Evolutionary conservation across 2,888 invertebrate species (phyloP).

Genomic region (Hirtodrosophila confusa): DNA sequence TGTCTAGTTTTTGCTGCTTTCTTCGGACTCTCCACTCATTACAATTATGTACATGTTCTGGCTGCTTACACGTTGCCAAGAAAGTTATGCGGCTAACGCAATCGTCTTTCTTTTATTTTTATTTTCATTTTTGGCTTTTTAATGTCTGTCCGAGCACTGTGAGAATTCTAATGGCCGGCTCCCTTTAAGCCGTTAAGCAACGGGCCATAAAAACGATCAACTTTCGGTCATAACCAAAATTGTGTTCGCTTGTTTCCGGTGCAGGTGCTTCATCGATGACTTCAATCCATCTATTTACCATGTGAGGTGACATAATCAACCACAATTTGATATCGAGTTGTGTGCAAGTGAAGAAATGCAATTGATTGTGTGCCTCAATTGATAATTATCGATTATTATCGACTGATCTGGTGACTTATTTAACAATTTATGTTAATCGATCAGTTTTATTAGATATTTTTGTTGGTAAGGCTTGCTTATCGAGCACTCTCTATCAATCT

Average conservation of each 20-base stretch:
- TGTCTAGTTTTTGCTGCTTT: conserved; percentile 4
- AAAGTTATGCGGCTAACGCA: conserved; percentile 24
- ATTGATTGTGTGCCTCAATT: too few species aligned
- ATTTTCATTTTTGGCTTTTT: conserved; percentile 28
- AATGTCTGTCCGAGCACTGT: conserved; percentile 30
- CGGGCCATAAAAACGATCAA: conserved; percentile 10
- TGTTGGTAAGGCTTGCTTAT: too few species aligned
- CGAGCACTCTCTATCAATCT: too few species aligned
- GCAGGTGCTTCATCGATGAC: conserved; percentile 32
- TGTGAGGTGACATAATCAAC: too few species aligned
- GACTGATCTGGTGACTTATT: too few species aligned
- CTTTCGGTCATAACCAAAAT: conserved; percentile 14
- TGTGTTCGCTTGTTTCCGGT: conserved; percentile 30
- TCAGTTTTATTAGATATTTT: too few species aligned
- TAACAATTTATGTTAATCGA: too few species aligned
- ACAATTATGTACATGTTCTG: conserved; percentile 22
- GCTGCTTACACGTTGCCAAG: conserved; percentile 9
- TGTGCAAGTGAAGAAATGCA: too few species aligned
- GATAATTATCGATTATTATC: too few species aligned
- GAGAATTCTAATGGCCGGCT: conserved; percentile 34
- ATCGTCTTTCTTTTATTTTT: conserved; percentile 28
- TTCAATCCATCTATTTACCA: not conserved
- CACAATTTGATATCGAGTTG: too few species aligned
- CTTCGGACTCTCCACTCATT: conserved; percentile 17
- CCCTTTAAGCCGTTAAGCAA: not conserved